Evolutionary conservation across 1,140 invertebrate genomes (phyloP), one percentile per base, ranked within the genome.

Genomic region (Arion vulgaris): DNA sequence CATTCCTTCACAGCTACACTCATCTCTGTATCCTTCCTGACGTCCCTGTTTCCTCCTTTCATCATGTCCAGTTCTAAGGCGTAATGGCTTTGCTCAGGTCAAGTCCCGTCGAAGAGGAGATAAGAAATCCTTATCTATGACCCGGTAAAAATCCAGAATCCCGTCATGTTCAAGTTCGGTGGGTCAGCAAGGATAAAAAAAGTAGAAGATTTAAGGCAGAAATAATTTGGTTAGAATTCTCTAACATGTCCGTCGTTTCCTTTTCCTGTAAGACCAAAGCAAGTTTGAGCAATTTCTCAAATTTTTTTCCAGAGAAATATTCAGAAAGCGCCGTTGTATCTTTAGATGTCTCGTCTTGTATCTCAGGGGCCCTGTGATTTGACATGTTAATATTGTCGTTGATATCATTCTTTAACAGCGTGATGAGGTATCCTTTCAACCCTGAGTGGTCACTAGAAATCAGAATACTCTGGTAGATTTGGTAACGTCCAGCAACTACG

Each of bases 51-150:
- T 5, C 41, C 41, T 13, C 57, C 57, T 83, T 94, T 92, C 17
- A 95, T 91, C 74, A 95, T 94, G 85, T 95, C 94, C 71, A 94
- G 91, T 91, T 96, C 95, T 0, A 94, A 87, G 80, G 94, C 92
- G 93, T 96, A 97, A 91, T 96, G 95, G 94, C 94, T 89, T 94
- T 94, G 0, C 95, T 95, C 81, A 96, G 92, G 82, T 95, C 94
- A 17, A 97, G 90, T 0, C 94, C 96, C 93, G 94, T 85, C 94
- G 94, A 36, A 98, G 88, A 13, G 94, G 94, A 73, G 93, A 90
- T 26, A 97, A 91, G 89, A 95, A 96, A 28, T 93, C 90, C 17
- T 91, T 91, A 86, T 95, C 91, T 9, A 97, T 92, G 26, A 89
- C n/a, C 86, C 2, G 91, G 76, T 53, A 95, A 86, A 76, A 92